Conservation (phyloP, 2,113 vertebrate genomes). For the Mastomys coucha region DNA sequence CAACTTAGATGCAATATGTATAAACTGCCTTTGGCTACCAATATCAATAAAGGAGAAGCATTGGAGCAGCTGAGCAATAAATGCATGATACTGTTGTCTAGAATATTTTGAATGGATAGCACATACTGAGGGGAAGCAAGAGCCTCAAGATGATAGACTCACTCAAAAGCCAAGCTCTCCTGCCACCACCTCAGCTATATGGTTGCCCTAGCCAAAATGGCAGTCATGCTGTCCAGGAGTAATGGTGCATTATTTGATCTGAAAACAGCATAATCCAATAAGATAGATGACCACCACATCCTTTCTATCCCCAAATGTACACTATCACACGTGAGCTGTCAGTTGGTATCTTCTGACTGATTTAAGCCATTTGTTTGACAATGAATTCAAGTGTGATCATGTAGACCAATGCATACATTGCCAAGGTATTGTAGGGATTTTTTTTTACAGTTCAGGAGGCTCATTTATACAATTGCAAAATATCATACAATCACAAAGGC, state of each 20-base stretch:
- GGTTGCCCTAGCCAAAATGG: background rate
- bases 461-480: background rate
- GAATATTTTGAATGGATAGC: background rate
- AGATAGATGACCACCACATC: background rate
- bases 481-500: background rate
- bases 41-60: background rate
- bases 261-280: background rate
- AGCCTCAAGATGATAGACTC: background rate
- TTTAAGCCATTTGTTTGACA: background rate
- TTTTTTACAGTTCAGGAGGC: background rate
- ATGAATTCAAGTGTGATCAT: background rate
- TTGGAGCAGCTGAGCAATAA: background rate
- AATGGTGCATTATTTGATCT: background rate
- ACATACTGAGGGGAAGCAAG: background rate
- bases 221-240: background rate
- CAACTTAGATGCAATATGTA: background rate
- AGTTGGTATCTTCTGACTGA: background rate
- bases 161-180: background rate
- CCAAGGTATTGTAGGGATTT: background rate
- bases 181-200: background rate
- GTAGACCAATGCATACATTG: background rate
- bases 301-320: background rate
- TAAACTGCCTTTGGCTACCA: background rate
- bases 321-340: rapidly evolving
- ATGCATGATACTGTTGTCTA: no score